Conservation (phyloP, 2,113 vertebrate species). For the Lathamus discolor region DNA sequence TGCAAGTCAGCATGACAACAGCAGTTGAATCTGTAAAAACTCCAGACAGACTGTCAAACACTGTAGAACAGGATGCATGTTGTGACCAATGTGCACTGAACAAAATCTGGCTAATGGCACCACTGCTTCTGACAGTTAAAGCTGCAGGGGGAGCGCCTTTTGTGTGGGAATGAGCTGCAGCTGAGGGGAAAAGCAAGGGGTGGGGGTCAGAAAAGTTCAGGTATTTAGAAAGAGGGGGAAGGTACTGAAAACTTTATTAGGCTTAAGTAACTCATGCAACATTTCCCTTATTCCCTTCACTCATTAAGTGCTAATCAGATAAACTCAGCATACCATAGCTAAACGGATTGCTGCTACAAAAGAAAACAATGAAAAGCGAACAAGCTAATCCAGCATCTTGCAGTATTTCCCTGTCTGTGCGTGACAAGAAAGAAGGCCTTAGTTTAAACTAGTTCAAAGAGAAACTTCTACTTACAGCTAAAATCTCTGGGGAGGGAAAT, state of each 20-base stretch:
- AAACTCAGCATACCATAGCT: conserved; percentile 72
- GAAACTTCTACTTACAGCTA: conserved; percentile 58
- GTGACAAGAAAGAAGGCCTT: conserved; percentile 72
- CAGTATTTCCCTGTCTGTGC: conserved; percentile 72
- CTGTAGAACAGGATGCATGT: not conserved
- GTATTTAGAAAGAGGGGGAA: conserved; percentile 59
- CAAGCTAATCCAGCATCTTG: conserved; percentile 69
- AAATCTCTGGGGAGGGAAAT: conserved; percentile 44
- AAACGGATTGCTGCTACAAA: conserved; percentile 71
- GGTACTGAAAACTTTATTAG: conserved; percentile 61
- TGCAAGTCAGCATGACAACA: not conserved
- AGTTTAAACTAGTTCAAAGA: conserved; percentile 66
- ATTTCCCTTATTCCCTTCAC: conserved; percentile 53
- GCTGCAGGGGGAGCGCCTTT: not conserved
- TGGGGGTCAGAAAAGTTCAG: conserved; percentile 73
- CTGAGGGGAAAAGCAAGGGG: conserved; percentile 1
- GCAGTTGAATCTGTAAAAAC: not conserved
- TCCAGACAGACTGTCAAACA: conserved; percentile 31
- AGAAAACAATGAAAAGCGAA: conserved; percentile 75
- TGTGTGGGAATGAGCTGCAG: not conserved
- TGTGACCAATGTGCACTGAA: not conserved
- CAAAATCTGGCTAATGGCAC: conserved; percentile 70
- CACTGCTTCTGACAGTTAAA: conserved; percentile 65
- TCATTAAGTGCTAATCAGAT: conserved; percentile 77
- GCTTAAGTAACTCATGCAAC: conserved; percentile 52